phyloP scores from a whole-genome alignment of 2,113 vertebrate genomes.

The Chitala chitala region DNA sequence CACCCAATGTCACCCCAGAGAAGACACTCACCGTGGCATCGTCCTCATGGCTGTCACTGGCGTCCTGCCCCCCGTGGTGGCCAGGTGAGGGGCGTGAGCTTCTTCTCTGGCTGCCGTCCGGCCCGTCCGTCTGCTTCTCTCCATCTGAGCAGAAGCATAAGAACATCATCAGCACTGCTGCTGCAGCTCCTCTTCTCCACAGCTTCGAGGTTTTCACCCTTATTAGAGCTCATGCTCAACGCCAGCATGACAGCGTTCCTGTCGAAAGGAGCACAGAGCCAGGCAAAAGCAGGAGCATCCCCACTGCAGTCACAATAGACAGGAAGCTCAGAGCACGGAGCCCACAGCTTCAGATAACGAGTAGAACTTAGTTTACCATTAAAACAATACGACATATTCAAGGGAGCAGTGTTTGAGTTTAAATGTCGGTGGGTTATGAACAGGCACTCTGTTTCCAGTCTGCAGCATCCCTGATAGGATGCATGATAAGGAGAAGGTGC shows the following conservation, averaged over 20 bases:
- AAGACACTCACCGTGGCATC: conserved; percentile 66
- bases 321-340: not conserved
- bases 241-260: not conserved
- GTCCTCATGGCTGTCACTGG: conserved; percentile 86
- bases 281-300: too few relatives aligned
- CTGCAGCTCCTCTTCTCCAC: not conserved
- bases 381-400: not conserved
- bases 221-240: not conserved
- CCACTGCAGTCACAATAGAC: not conserved
- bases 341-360: not conserved
- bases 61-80: conserved; percentile 69
- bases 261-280: not conserved
- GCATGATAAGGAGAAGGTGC: too few relatives aligned
- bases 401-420: not conserved
- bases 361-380: not conserved
- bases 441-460: too few relatives aligned
- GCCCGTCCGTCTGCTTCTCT: conserved; percentile 75
- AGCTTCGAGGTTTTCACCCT: not conserved
- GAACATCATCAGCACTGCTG: conserved; percentile 28
- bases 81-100: conserved; percentile 49
- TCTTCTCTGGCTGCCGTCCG: conserved; percentile 63
- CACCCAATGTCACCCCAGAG: not conserved
- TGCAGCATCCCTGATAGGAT: not conserved
- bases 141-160: conserved; percentile 66
- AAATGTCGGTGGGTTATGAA: not conserved